These are phyloP conservation scores for Garra rufa DNA, from an alignment of 2,113 vertebrate genomes.

Conservation along the genomic window DNA sequence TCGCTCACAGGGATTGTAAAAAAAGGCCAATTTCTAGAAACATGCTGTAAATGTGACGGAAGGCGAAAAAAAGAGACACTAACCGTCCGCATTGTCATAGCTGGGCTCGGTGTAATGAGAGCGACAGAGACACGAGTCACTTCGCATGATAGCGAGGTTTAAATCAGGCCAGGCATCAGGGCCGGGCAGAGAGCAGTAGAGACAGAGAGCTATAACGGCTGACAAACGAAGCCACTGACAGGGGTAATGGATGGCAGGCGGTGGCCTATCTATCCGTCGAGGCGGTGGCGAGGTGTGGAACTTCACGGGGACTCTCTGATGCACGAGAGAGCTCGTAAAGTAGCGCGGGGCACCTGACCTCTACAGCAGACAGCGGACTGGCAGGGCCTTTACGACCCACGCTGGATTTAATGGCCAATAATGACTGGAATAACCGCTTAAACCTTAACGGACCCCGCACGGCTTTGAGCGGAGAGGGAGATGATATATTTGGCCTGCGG, in stretches of 20 bases:
- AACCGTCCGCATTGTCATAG: conserved; percentile 84
- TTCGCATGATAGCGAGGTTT: conserved; percentile 92
- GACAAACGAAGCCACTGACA: conserved; percentile 77
- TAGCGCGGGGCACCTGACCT: conserved; percentile 84
- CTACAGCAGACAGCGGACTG: conserved; percentile 80
- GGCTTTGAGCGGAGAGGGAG: conserved; percentile 54
- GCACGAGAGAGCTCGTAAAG: conserved; percentile 87
- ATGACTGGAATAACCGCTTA: conserved; percentile 81
- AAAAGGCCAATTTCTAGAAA: conserved; percentile 91
- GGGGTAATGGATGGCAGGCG: conserved; percentile 86
- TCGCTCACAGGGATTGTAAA: conserved; percentile 87
- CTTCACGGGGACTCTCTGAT: conserved; percentile 56
- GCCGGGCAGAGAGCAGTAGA: conserved; percentile 83
- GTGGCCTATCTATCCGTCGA: conserved; percentile 76
- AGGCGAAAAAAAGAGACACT: conserved; percentile 76
- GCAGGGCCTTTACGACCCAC: conserved; percentile 83
- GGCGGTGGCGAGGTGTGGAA: conserved; percentile 47
- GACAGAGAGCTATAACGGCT: conserved; percentile 69
- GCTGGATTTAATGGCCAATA: conserved; percentile 86
- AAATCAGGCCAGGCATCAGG: conserved; percentile 85
- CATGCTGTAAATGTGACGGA: conserved; percentile 89
- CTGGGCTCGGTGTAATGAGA: conserved; percentile 81
- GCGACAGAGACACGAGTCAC: conserved; percentile 85
- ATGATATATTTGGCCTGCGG: conserved; percentile 74
- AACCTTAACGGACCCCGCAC: conserved; percentile 75